phyloP scores from a whole-genome alignment of 2,113 vertebrate genomes.

The Caranx melampygus region DNA sequence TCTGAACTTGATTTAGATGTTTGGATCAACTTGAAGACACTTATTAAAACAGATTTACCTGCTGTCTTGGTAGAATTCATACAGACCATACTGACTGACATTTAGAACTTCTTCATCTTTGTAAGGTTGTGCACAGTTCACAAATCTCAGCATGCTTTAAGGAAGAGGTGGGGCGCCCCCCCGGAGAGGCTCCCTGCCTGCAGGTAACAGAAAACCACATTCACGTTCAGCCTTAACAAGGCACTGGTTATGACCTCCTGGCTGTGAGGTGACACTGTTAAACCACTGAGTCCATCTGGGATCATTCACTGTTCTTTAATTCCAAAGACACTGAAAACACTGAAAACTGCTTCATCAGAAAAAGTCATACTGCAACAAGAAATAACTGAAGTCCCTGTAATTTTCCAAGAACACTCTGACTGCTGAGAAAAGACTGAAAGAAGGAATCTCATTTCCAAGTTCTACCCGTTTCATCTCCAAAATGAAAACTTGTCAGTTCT shows the following conservation, averaged over 20 bases:
- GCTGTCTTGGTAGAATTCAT: no score
- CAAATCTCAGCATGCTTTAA: constrained; percentile 2
- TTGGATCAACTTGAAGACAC: no score
- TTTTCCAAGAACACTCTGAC: constrained; percentile 17
- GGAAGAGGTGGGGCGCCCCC: background rate
- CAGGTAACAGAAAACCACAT: background rate
- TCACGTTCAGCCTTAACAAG: background rate
- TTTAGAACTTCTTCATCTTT: background rate
- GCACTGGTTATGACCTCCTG: background rate
- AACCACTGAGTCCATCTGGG: constrained; percentile 9
- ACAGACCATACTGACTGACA: no score
- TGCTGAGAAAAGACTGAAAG: constrained; percentile 37
- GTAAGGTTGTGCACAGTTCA: background rate
- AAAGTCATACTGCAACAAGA: constrained; percentile 14
- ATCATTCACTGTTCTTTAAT: constrained; percentile 9
- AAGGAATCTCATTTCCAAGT: constrained; percentile 19
- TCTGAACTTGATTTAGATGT: background rate
- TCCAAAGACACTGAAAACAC: constrained; percentile 9
- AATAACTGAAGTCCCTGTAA: constrained; percentile 20
- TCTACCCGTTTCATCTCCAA: constrained; percentile 11
- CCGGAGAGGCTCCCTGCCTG: background rate
- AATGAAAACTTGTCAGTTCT: constrained; percentile 13
- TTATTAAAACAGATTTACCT: no score
- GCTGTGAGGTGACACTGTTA: constrained; percentile 13
- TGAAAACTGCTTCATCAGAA: constrained; percentile 19